These are phyloP conservation scores for Myocastor coypus DNA, from an alignment of 2,113 vertebrate species.

Conservation along the genomic window DNA sequence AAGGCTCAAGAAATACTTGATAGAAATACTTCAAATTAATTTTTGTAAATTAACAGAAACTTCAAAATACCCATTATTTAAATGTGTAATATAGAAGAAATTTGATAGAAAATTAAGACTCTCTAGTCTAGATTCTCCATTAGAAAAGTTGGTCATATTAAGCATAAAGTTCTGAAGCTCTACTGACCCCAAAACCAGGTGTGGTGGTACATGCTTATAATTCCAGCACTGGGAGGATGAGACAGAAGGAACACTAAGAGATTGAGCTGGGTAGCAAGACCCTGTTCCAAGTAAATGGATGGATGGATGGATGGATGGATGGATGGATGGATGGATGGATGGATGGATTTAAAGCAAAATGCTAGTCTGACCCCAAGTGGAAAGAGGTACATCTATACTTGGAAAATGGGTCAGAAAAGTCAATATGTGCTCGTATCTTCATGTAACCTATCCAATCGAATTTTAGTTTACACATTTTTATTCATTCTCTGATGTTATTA, in stretches of 20 bases:
- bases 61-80: constrained; percentile 36
- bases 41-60: constrained; percentile 5
- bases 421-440: background rate
- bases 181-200: background rate
- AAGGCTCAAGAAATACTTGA: background rate
- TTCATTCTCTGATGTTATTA: background rate
- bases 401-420: constrained; percentile 43
- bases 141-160: background rate
- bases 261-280: too few species aligned
- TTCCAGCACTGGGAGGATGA: too few species aligned
- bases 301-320: too few species aligned
- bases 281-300: too few species aligned
- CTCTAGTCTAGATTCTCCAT: background rate
- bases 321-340: too few species aligned
- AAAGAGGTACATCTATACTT: background rate
- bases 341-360: background rate
- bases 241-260: too few species aligned
- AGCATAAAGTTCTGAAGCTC: background rate
- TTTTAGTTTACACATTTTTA: background rate
- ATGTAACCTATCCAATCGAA: background rate
- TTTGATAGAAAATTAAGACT: background rate
- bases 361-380: background rate
- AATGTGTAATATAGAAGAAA: background rate
- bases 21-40: background rate
- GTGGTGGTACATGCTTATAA: too few species aligned